phyloP scores from a whole-genome alignment of 2,113 vertebrate genomes.

The Solea senegalensis region DNA sequence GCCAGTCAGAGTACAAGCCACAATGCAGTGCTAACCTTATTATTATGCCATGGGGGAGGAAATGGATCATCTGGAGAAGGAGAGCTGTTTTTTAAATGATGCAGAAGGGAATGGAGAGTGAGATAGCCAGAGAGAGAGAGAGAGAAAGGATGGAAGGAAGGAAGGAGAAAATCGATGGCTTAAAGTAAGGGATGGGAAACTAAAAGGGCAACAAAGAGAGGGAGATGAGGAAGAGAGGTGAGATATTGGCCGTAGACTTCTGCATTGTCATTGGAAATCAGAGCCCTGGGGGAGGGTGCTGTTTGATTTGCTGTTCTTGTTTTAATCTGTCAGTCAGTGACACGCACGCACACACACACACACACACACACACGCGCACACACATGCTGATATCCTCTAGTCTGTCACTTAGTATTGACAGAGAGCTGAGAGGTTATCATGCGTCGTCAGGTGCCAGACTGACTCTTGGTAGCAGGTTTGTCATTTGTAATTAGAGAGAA shows the following conservation, averaged over 20 bases:
- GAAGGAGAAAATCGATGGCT: conserved; percentile 61
- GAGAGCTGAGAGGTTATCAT: conserved; percentile 69
- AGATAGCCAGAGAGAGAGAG: conserved; percentile 8
- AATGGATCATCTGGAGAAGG: conserved; percentile 57
- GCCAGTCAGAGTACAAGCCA: conserved; percentile 57
- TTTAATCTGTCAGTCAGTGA: conserved; percentile 65
- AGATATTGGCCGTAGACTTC: conserved; percentile 55
- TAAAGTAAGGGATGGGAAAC: conserved; percentile 54
- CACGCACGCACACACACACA: conserved; percentile 19
- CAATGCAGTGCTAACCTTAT: conserved; percentile 67
- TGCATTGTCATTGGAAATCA: conserved; percentile 69
- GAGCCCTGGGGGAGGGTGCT: conserved; percentile 44
- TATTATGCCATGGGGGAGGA: conserved; percentile 58
- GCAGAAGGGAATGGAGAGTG: conserved; percentile 28
- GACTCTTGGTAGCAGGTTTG: conserved; percentile 71
- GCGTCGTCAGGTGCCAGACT: conserved; percentile 68
- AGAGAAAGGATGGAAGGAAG: conserved; percentile 17
- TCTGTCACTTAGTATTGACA: conserved; percentile 61
- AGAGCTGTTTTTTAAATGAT: conserved; percentile 47
- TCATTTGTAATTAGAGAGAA: conserved; percentile 78
- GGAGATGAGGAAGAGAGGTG: conserved; percentile 52
- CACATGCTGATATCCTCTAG: conserved; percentile 32
- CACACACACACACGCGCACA: conserved; percentile 19
- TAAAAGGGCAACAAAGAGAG: conserved; percentile 49
- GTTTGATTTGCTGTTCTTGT: conserved; percentile 65